Conservation (phyloP, 1,140 invertebrate species). For the Lordiphosa mommai region DNA sequence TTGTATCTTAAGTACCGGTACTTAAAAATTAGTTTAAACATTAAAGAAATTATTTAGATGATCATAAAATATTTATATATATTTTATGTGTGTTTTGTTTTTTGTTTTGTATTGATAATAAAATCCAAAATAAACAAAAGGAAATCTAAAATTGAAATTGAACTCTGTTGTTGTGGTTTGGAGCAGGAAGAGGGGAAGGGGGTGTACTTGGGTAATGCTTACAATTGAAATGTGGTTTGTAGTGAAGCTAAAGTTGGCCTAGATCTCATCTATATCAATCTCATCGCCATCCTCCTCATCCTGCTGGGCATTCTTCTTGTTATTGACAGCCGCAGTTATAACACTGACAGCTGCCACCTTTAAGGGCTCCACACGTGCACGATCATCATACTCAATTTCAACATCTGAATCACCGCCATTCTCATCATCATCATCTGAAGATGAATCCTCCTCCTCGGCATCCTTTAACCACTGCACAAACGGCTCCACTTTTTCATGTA, state of each 20-base stretch:
- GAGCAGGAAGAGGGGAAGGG: too few relatives aligned
- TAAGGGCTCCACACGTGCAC: constrained; percentile 87
- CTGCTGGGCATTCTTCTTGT: constrained; percentile 81
- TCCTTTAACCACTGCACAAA: constrained; percentile 98
- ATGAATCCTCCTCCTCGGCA: constrained; percentile 95
- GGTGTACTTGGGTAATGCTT: constrained; percentile 16
- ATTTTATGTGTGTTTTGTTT: too few relatives aligned
- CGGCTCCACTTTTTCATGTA: constrained; percentile 94
- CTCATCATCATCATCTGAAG: constrained; percentile 86
- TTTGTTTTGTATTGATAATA: too few relatives aligned
- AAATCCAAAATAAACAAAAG: too few relatives aligned
- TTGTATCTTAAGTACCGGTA: too few relatives aligned
- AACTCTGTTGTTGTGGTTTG: too few relatives aligned
- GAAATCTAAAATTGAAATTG: too few relatives aligned
- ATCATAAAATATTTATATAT: too few relatives aligned
- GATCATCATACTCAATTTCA: constrained; percentile 93
- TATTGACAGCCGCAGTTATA: constrained; percentile 43
- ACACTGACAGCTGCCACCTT: constrained; percentile 82
- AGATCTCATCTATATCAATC: constrained; percentile 96
- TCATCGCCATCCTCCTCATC: constrained; percentile 89
- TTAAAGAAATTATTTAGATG: too few relatives aligned
- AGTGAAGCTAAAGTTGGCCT: constrained; percentile 78
- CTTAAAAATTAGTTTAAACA: too few relatives aligned
- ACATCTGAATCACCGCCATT: constrained; percentile 85
- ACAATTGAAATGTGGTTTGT: constrained; percentile 16